Conservation (phyloP, 2,888 invertebrate genomes). For the Bimastos eiseni region DNA sequence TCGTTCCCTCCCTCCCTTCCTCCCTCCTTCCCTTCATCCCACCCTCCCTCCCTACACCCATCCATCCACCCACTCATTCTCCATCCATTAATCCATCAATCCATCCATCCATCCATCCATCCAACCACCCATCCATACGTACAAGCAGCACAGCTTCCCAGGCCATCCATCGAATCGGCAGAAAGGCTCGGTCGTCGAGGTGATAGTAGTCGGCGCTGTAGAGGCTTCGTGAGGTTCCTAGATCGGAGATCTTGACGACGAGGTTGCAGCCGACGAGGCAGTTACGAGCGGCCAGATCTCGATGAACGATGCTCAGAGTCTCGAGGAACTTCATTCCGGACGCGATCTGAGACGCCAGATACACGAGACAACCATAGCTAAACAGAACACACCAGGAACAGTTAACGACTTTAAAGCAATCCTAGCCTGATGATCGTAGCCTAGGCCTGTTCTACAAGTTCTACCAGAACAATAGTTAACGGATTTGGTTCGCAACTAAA, state of each 20-base stretch:
- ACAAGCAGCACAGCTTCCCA: constrained; percentile 77
- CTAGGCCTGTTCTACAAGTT: too few relatives aligned
- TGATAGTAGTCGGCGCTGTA: constrained; percentile 76
- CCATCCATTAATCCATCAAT: background rate
- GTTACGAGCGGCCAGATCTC: constrained; percentile 84
- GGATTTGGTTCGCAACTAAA: too few relatives aligned
- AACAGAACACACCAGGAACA: too few relatives aligned
- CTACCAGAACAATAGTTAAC: too few relatives aligned
- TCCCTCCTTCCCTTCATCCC: too few relatives aligned
- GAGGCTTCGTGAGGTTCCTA: constrained; percentile 60
- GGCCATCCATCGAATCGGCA: constrained; percentile 86
- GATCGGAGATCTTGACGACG: constrained; percentile 65
- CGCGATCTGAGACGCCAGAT: constrained; percentile 82
- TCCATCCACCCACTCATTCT: background rate
- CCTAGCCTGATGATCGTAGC: too few relatives aligned
- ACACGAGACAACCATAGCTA: constrained; percentile 80
- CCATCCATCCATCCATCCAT: background rate
- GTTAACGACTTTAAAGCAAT: too few relatives aligned
- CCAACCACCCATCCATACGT: too few relatives aligned
- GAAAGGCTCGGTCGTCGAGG: constrained; percentile 79
- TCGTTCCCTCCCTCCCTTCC: too few relatives aligned
- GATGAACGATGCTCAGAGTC: constrained; percentile 84
- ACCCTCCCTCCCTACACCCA: background rate
- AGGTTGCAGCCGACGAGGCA: constrained; percentile 81
- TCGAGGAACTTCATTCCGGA: constrained; percentile 88